phyloP scores from a whole-genome alignment of 2,113 vertebrate genomes.

The Thinocorus orbignyianus region DNA sequence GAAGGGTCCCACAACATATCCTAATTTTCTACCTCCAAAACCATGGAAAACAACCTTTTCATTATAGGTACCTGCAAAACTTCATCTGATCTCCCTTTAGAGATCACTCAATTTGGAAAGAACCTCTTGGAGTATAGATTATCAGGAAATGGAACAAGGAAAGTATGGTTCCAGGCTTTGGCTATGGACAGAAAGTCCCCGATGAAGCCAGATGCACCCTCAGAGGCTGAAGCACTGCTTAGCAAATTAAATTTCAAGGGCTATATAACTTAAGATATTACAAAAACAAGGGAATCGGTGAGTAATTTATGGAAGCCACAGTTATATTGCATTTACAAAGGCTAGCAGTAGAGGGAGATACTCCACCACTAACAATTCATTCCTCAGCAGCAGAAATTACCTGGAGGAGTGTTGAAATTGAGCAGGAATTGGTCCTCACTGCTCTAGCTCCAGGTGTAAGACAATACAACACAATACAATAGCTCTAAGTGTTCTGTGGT shows the following conservation, averaged over 20 bases:
- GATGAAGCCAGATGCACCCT: background rate
- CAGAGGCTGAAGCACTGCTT: background rate
- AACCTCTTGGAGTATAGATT: background rate
- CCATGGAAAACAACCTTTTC: background rate
- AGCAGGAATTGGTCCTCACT: background rate
- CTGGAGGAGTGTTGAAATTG: background rate
- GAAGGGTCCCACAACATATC: background rate
- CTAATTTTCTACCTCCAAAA: background rate
- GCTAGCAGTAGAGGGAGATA: background rate
- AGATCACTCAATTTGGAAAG: background rate
- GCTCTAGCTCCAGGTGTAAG: background rate
- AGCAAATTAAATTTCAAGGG: fast-evolving
- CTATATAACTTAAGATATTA: fast-evolving
- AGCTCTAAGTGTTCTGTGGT: background rate
- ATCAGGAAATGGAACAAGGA: background rate
- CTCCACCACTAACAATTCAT: background rate
- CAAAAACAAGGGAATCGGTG: fast-evolving
- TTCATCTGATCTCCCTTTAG: background rate
- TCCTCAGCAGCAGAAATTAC: background rate
- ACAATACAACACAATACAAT: background rate
- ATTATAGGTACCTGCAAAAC: no score
- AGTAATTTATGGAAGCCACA: fast-evolving
- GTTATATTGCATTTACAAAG: fast-evolving
- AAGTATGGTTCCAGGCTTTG: background rate
- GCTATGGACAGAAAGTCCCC: background rate